A percentile compares a stretch with the other conserved stretches of the same genome.
Conservation (phyloP, 1,140 invertebrate genomes). For the Aphelenchoides avenae region DNA sequence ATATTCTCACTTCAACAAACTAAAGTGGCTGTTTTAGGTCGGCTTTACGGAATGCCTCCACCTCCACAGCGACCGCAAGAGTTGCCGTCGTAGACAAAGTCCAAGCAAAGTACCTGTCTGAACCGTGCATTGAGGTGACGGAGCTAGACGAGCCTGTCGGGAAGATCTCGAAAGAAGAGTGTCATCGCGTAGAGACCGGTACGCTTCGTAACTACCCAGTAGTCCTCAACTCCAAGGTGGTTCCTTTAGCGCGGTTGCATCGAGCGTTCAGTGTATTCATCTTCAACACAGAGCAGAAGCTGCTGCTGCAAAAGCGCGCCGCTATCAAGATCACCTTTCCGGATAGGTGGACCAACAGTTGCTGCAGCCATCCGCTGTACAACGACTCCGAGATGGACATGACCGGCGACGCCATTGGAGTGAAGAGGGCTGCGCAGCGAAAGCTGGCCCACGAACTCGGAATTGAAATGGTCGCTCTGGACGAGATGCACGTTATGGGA, state of each 20-base stretch:
- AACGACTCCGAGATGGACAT: conserved; percentile 73
- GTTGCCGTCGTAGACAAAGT: too few relatives aligned
- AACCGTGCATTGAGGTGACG: conserved; percentile 78
- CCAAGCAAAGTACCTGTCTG: conserved; percentile 32
- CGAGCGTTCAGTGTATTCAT: conserved; percentile 95
- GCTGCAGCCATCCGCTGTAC: conserved; percentile 90
- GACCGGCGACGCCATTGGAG: conserved; percentile 67
- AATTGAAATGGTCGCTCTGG: conserved; percentile 46
- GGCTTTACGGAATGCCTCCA: too few relatives aligned
- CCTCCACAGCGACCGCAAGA: too few relatives aligned
- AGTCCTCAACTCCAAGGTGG: conserved; percentile 8
- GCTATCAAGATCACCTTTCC: conserved; percentile 75
- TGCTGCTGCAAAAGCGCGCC: conserved; percentile 82
- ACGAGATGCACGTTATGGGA: conserved; percentile 42
- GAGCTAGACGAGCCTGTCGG: conserved; percentile 78
- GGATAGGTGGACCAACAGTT: conserved; percentile 66
- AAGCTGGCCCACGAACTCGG: conserved; percentile 74
- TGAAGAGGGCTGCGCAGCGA: conserved; percentile 70
- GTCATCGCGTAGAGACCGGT: conserved; percentile 73
- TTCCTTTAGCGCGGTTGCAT: conserved; percentile 69
- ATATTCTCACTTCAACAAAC: too few relatives aligned
- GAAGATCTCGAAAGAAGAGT: conserved; percentile 77
- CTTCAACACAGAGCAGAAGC: conserved; percentile 76
- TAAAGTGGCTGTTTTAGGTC: too few relatives aligned
- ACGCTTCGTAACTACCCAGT: conserved; percentile 12